phyloP scores from a whole-genome alignment of 1,140 invertebrate species.

The Apis cerana region DNA sequence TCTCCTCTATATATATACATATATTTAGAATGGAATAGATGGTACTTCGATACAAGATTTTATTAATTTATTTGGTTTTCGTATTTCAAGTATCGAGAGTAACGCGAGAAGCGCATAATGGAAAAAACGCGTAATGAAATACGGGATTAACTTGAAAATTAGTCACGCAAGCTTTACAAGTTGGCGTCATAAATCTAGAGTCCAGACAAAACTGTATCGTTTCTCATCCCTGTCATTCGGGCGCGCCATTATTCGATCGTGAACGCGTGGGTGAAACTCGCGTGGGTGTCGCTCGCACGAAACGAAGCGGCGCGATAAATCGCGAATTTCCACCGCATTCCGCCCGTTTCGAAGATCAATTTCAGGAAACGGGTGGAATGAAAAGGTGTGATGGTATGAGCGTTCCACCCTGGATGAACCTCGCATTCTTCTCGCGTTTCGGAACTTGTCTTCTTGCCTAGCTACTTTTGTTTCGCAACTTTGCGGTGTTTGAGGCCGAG shows the following conservation, averaged over 20 bases:
- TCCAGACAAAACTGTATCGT: not conserved
- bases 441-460: not conserved
- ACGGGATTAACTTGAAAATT: not conserved
- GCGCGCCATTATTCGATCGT: not conserved
- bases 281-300: not conserved
- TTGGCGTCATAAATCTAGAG: not conserved
- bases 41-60: no score
- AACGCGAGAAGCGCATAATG: no score
- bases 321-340: slow-evolving; percentile 25
- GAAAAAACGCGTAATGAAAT: no score
- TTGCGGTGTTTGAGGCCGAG: not conserved
- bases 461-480: slow-evolving; percentile 47
- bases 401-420: slow-evolving; percentile 27
- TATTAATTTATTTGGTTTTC: no score
- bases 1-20: no score
- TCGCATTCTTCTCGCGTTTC: slow-evolving; percentile 12
- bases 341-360: slow-evolving; percentile 41
- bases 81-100: no score
- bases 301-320: slow-evolving; percentile 41
- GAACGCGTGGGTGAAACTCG: slow-evolving; percentile 2
- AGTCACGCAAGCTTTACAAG: not conserved
- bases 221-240: not conserved
- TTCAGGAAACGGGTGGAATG: slow-evolving; percentile 28
- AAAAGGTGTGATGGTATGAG: not conserved
- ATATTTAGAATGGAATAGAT: no score